These are phyloP conservation scores for Myanophis thanlyinensis DNA, from an alignment of 2,113 vertebrate species.

Conservation along the genomic window DNA sequence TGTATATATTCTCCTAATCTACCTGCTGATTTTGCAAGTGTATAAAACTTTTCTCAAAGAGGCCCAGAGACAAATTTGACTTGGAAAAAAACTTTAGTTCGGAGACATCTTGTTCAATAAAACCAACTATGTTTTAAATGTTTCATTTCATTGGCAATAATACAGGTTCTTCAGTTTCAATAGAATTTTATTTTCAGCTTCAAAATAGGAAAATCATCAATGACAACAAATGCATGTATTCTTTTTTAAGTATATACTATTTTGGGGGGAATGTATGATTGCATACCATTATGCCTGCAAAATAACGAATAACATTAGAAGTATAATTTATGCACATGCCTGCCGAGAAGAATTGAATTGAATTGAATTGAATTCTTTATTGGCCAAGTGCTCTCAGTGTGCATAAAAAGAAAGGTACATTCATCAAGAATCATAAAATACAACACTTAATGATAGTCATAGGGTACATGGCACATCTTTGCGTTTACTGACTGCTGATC, in stretches of 20 bases:
- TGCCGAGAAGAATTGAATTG: neutral
- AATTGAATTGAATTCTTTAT: no score
- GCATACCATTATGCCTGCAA: neutral
- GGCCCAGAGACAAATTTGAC: neutral
- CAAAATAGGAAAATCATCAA: neutral
- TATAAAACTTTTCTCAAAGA: neutral
- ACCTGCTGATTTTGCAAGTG: neutral
- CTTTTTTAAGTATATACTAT: neutral
- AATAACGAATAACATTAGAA: neutral
- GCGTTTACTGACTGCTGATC: neutral
- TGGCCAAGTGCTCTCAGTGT: no score
- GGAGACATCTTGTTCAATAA: neutral
- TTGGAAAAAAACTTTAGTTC: neutral
- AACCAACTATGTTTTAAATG: neutral
- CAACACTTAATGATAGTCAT: no score
- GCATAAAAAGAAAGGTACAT: no score
- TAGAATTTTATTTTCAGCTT: neutral
- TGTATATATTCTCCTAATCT: neutral
- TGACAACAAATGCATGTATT: neutral
- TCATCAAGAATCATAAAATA: no score
- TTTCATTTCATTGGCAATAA: neutral
- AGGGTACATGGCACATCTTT: neutral
- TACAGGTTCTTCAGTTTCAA: neutral
- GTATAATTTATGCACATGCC: neutral
- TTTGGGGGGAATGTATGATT: neutral